Evolutionary conservation across 1,140 invertebrate genomes (phyloP).

Genomic region (Drosophila azteca): DNA sequence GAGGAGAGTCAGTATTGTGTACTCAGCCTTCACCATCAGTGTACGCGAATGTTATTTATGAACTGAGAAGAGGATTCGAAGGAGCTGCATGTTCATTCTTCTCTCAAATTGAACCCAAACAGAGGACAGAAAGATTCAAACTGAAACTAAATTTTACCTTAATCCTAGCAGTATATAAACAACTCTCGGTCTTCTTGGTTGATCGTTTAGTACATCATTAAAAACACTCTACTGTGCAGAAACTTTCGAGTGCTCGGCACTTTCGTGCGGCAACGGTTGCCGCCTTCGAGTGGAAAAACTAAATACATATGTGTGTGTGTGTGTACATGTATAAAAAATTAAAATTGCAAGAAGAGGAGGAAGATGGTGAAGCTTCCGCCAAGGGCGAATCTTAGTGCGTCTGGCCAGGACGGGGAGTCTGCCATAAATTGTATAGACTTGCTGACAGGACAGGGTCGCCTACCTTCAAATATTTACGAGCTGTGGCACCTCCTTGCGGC

Average conservation of each 20-base stretch:
- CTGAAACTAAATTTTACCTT: too few species aligned
- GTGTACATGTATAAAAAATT: slow-evolving; percentile 25
- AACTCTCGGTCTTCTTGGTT: slow-evolving; percentile 9
- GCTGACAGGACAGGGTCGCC: slow-evolving; percentile 50
- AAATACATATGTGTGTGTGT: slow-evolving; percentile 7
- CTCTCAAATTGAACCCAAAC: too few species aligned
- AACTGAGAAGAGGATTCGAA: too few species aligned
- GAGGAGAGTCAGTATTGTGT: too few species aligned
- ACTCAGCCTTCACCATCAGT: too few species aligned
- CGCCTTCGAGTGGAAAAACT: slow-evolving; percentile 35
- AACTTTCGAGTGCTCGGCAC: slow-evolving; percentile 55
- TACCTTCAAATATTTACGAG: slow-evolving; percentile 80
- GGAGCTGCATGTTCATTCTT: too few species aligned
- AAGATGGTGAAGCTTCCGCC: slow-evolving; percentile 33
- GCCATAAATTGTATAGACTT: slow-evolving; percentile 54
- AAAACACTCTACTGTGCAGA: slow-evolving; percentile 51
- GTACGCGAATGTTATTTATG: too few species aligned
- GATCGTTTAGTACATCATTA: slow-evolving; percentile 69
- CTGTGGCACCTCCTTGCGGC: slow-evolving; percentile 32
- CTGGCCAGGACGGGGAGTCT: slow-evolving; percentile 21
- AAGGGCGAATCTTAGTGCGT: slow-evolving; percentile 45
- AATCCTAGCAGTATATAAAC: too few species aligned
- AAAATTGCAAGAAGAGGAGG: slow-evolving; percentile 32
- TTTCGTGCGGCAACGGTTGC: slow-evolving; percentile 39
- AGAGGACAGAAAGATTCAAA: too few species aligned